Evolutionary conservation across 2,888 invertebrate species (phyloP).

Genomic region (Nomada goodeniana): DNA sequence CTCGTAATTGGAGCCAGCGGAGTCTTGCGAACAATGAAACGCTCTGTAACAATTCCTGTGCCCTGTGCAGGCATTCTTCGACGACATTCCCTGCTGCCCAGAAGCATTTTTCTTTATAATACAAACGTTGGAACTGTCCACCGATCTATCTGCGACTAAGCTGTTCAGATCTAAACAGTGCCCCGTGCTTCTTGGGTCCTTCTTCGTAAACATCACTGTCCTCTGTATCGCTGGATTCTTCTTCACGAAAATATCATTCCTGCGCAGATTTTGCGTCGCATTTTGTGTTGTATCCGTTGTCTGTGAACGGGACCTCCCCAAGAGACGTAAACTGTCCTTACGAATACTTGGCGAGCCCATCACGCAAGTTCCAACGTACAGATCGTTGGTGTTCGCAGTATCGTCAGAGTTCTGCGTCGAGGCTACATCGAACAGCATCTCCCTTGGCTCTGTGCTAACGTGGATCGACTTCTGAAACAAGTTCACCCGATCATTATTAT

Average conservation of each 20-base stretch:
- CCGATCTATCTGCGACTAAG: not conserved
- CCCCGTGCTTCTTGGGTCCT: constrained; percentile 20
- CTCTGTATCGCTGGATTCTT: constrained; percentile 24
- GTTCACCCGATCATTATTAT: not conserved
- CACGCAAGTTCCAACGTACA: constrained; percentile 3
- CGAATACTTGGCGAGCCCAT: constrained; percentile 9
- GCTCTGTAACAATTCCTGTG: constrained; percentile 8
- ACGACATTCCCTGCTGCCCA: constrained; percentile 8
- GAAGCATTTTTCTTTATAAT: constrained; percentile 5
- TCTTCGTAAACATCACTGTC: constrained; percentile 50
- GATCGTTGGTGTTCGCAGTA: too few relatives aligned
- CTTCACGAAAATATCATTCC: constrained; percentile 1
- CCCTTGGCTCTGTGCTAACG: not conserved
- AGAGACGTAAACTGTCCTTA: not conserved
- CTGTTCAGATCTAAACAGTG: constrained; percentile 9
- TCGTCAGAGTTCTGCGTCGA: not conserved
- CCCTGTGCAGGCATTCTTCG: not conserved
- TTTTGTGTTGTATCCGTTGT: not conserved
- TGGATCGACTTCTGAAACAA: constrained; percentile 8
- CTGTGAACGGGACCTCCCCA: not conserved
- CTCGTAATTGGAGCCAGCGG: not conserved
- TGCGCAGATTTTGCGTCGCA: not conserved
- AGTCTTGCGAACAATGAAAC: constrained; percentile 11
- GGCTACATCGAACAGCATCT: not conserved
- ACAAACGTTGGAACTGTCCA: not conserved